phyloP scores from a whole-genome alignment of 1,140 invertebrate genomes.

The Reticulitermes speratus region DNA sequence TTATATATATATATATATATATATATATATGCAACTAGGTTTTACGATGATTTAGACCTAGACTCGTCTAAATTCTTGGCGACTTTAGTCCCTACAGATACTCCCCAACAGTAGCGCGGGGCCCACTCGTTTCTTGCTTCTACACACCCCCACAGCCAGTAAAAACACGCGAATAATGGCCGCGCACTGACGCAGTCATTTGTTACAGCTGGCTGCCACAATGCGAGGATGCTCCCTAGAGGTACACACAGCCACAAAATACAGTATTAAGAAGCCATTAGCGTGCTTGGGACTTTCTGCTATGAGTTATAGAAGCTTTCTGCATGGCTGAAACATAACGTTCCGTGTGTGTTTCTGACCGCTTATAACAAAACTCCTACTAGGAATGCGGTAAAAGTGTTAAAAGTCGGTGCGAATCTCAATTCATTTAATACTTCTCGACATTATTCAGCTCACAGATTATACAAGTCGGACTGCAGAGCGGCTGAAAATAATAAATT shows the following conservation, averaged over 20 bases:
- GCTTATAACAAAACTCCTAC: no score
- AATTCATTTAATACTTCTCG: no score
- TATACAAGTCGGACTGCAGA: no score
- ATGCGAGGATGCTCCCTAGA: slow-evolving; percentile 12
- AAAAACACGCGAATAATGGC: slow-evolving; percentile 15
- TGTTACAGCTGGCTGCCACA: slow-evolving; percentile 16
- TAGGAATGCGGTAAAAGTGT: no score
- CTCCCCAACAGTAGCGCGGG: neutral
- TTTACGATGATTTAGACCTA: neutral
- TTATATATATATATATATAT: neutral
- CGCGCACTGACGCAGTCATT: slow-evolving; percentile 9
- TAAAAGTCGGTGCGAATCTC: no score
- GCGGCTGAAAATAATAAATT: no score
- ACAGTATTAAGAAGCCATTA: slow-evolving; percentile 19
- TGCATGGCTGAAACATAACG: neutral
- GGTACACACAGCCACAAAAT: slow-evolving; percentile 15
- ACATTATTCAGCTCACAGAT: no score
- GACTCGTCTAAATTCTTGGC: slow-evolving; percentile 14
- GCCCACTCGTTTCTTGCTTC: neutral
- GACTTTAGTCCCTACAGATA: neutral
- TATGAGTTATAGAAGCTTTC: neutral
- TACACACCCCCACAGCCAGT: neutral
- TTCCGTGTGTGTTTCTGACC: neutral
- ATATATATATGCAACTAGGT: neutral
- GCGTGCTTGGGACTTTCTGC: neutral